Percentiles rank a stretch among this genome's conserved stretches.
phyloP scores from a whole-genome alignment of 1,140 invertebrate species.

The Adoxophyes honmai region DNA sequence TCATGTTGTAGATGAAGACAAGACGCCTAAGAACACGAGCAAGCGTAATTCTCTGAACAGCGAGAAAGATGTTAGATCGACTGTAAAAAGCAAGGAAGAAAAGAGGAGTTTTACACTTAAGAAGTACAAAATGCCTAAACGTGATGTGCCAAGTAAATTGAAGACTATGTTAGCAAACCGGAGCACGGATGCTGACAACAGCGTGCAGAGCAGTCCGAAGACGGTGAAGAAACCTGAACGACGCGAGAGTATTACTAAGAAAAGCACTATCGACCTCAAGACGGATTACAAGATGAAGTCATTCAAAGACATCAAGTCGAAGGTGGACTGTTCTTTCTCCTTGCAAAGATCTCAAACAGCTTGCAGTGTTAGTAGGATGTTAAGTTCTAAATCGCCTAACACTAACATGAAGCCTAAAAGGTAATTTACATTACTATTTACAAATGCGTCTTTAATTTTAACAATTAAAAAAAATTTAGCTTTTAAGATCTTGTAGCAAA shows the following conservation, averaged over 20 bases:
- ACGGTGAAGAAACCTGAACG: conserved; percentile 76
- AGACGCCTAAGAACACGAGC: conserved; percentile 59
- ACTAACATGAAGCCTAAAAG: conserved; percentile 69
- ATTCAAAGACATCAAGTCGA: conserved; percentile 89
- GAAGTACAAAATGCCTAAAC: conserved; percentile 87
- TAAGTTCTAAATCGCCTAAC: conserved; percentile 66
- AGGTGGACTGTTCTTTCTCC: conserved; percentile 79
- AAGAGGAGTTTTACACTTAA: conserved; percentile 78
- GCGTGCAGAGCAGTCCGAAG: conserved; percentile 67
- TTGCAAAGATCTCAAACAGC: conserved; percentile 70
- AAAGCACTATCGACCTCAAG: conserved; percentile 80
- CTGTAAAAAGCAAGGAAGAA: conserved; percentile 76
- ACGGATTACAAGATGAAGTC: conserved; percentile 83
- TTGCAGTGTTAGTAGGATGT: conserved; percentile 66
- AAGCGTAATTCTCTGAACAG: conserved; percentile 69
- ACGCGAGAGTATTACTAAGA: conserved; percentile 90
- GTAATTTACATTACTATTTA: conserved; percentile 33
- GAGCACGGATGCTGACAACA: conserved; percentile 70
- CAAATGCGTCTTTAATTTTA: too few species aligned
- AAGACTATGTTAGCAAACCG: conserved; percentile 81
- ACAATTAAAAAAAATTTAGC: too few species aligned
- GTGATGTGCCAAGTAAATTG: conserved; percentile 85
- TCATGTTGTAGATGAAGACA: conserved; percentile 43
- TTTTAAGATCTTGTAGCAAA: too few species aligned
- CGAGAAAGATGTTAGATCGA: conserved; percentile 49